Evolutionary conservation across 2,797 vertebrate species (phyloP), one percentile per base, ranked within the genome.

Genomic region (Enteromius treurensis): DNA sequence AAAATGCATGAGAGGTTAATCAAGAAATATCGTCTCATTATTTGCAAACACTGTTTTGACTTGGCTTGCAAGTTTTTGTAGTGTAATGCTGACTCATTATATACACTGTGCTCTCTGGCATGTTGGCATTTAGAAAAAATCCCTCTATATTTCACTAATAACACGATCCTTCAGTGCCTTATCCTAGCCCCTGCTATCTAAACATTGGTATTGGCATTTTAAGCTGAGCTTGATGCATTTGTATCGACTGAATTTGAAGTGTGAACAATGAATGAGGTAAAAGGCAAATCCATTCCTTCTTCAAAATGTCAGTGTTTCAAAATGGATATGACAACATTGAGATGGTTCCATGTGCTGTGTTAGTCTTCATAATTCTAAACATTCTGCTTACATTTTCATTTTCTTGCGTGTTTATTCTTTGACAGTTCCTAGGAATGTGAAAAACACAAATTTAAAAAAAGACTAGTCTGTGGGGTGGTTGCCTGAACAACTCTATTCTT

Each of bases 241-340:
- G n/a, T 79, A 83, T 88, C 68, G 85, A 89, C 84, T 84, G 68
- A 11, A 75, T 88, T 77, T 86, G 88, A 82, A 76, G 76, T 32
- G 40, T 3, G 83, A 82, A 71, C 78, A 79, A 21, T 62, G 29
- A 47, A 19, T 53, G 21, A 74, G 47, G 17, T 82, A 71, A 62
- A 53, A 53, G 42, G 71, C 73, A 85, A 76, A 79, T 37, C 74
- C 58, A 42, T 81, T 88, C 79, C 45, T 55, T 76, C 69, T 87
- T 76, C 87, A 75, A 91, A 92, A 92, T 91, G 89, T 88, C 90
- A 88, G 74, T 40, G 3, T 81, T 90, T 82, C 87, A 86, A 88
- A 90, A 87, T 87, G 71, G 76, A 86, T 65, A 71, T 81, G 71
- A 74, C 71, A 82, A 34, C n/a, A 58, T 23, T 47, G 77, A 77